Base-by-base conservation (phyloP, 2,113 vertebrate species). In the Columba livia region DNA sequence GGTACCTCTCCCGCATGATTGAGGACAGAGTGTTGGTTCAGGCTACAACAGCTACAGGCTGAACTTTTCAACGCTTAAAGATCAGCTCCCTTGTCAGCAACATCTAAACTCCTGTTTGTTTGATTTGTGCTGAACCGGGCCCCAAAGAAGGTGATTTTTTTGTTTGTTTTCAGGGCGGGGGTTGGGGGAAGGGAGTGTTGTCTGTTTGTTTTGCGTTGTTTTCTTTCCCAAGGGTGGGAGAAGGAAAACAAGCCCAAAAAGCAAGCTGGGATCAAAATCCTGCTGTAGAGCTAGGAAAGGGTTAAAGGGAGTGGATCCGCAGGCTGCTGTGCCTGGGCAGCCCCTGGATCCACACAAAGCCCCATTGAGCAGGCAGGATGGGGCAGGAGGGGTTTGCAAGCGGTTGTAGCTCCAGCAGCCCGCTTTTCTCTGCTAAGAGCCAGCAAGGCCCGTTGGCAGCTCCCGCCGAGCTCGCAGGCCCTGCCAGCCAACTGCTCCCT, bases 401-500 rank as follows among this genome's bases (percentile, higher is more conserved):
- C 85, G 73, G 88, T 89, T 95, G 94, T 90, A 93, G 69, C 92
- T 85, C 93, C 88, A 92, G 88, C 79, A 93, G 81, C 57, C 60
- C 8, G 2, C 79, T 94, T 96, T 96, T 96, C 93, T 91, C 61
- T 31, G 88, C 88, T 64, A 50, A 89, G 79, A 80, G 73, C 73
- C 90, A 93, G 94, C 94, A 87, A 81, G 90, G 60, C 85, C 69
- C 2, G 11, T 51, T 96, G 96, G 93, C 96, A 96, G 94, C 96
- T 92, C 94, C 93, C 0, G 20, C 88, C 38, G 93, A 91, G 94
- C 24, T 83, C 3, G 10, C 69, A 64, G 85, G 77, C 95, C 91
- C 86, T 72, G 90, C 90, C 89, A 96, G 94, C 90, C 93, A 94
- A 95, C 90, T 92, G 94, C 90, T 94, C 77, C 93, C 86, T 96